Conservation (phyloP, 1,140 invertebrate genomes). For the Brachionus plicatilis region DNA sequence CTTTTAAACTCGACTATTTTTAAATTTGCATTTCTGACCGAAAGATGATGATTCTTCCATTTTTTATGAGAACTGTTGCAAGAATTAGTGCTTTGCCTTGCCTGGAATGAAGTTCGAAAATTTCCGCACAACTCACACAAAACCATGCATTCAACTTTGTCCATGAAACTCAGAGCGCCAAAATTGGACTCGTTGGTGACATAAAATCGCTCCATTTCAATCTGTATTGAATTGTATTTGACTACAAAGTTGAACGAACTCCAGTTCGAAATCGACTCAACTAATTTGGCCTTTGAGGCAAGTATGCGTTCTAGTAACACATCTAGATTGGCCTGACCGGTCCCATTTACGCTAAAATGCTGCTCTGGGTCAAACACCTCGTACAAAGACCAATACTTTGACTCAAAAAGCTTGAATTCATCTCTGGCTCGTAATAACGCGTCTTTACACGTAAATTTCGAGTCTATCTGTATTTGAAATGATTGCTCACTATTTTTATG, state of each 20-base stretch:
- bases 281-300: not conserved
- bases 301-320: not conserved
- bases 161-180: not conserved
- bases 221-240: constrained; percentile 21
- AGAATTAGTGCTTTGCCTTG: not conserved
- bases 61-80: constrained; percentile 19
- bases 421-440: not conserved
- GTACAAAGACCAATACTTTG: constrained; percentile 37
- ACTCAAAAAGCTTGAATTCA: constrained; percentile 10
- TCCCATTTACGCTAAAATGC: not conserved
- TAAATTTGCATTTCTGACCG: constrained; percentile 28
- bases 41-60: not conserved
- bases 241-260: constrained; percentile 31
- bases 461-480: constrained; percentile 17
- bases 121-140: not conserved
- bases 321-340: not conserved
- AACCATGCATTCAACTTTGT: not conserved
- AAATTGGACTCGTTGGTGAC: constrained; percentile 4
- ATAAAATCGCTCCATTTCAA: constrained; percentile 7
- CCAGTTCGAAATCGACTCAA: constrained; percentile 19
- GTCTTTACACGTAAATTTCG: constrained; percentile 4
- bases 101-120: not conserved
- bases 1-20: not conserved
- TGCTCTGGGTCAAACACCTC: constrained; percentile 18
- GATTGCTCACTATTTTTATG: constrained; percentile 31